phyloP scores from a whole-genome alignment of 2,797 vertebrate species.

The Falco biarmicus region DNA sequence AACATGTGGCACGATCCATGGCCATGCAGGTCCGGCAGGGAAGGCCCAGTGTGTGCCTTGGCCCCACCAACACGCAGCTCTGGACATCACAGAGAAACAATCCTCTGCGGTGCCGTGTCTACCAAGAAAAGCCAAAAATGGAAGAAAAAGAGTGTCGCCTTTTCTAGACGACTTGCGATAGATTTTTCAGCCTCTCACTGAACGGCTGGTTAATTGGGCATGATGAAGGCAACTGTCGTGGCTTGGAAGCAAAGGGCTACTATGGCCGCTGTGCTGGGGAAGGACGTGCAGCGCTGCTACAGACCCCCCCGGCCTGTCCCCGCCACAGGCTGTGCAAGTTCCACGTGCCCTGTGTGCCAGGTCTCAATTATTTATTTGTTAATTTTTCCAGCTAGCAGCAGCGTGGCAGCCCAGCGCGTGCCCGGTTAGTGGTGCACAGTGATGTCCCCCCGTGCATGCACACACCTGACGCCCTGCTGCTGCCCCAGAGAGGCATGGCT shows the following conservation, averaged over 20 bases:
- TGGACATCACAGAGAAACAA: not conserved
- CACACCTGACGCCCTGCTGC: accelerated
- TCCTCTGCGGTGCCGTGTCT: not conserved
- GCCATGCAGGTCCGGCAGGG: not conserved
- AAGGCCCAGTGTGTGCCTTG: accelerated
- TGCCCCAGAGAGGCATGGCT: not conserved
- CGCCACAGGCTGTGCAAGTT: not conserved
- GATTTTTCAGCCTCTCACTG: not conserved
- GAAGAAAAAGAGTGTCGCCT: not conserved
- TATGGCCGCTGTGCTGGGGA: not conserved
- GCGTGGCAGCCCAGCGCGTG: accelerated
- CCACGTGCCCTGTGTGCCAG: not conserved
- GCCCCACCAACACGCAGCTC: accelerated
- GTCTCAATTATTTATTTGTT: not conserved
- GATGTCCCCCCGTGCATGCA: accelerated
- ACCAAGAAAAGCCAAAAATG: not conserved
- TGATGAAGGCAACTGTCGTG: constrained; percentile 40
- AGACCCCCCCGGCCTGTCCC: not conserved
- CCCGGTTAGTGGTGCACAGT: not conserved
- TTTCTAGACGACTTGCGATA: not conserved
- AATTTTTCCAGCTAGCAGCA: not conserved
- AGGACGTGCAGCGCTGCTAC: not conserved
- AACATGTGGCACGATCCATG: accelerated
- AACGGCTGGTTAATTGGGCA: constrained; percentile 22
- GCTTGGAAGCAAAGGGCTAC: constrained; percentile 6